phyloP scores from a whole-genome alignment of 2,888 invertebrate species.

The Drosophila paramelanica region DNA sequence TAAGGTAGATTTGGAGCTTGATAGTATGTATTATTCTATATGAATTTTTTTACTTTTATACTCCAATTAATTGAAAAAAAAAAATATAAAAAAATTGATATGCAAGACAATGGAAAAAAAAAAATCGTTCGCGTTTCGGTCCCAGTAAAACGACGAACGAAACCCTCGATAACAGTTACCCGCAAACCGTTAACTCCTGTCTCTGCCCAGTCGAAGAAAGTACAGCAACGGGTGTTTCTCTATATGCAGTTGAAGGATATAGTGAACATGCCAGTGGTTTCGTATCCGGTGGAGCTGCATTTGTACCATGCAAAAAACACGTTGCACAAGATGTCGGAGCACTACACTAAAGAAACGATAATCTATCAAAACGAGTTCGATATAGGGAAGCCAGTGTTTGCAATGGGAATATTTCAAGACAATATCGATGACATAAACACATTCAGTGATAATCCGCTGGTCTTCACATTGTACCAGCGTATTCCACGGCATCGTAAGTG shows the following conservation, averaged over 20 bases:
- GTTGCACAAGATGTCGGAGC: constrained; percentile 72
- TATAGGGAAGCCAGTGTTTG: constrained; percentile 65
- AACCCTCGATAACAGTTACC: neutral
- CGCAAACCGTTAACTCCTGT: neutral
- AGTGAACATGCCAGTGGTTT: constrained; percentile 39
- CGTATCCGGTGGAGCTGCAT: constrained; percentile 69
- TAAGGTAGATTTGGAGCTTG: too few relatives aligned
- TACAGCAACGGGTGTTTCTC: constrained; percentile 65
- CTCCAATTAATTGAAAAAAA: neutral
- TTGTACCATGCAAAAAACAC: constrained; percentile 67
- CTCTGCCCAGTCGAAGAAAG: neutral
- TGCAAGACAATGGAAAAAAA: neutral
- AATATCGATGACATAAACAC: constrained; percentile 72
- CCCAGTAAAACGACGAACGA: neutral
- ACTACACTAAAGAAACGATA: constrained; percentile 69
- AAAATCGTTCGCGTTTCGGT: neutral
- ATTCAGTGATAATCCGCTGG: constrained; percentile 73
- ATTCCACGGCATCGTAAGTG: constrained; percentile 51
- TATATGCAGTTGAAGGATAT: constrained; percentile 73
- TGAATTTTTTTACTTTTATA: neutral
- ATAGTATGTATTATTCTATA: neutral
- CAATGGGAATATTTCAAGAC: constrained; percentile 76
- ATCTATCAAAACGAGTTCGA: constrained; percentile 65
- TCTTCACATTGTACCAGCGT: constrained; percentile 70
- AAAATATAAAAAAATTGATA: constrained; percentile 2